Base-by-base conservation (phyloP, 2,888 invertebrate genomes). In the Agrochola circellaris region DNA sequence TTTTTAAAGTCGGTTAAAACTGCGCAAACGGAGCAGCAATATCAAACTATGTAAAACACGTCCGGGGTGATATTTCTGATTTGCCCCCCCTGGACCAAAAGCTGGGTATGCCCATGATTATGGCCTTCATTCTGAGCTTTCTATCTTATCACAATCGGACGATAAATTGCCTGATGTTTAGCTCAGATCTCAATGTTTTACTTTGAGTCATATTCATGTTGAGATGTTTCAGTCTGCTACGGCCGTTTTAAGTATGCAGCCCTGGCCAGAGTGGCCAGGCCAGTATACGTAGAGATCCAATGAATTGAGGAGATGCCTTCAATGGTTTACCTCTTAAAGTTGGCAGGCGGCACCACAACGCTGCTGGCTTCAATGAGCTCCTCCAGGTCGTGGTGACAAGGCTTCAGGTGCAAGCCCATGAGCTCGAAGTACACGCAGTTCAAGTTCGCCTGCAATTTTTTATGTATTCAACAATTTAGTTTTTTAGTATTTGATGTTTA, bases 321-420 rank as follows among this genome's bases (percentile, higher is more conserved):
- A 42, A 30, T 15, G 3, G 17, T 30, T 73, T 90, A 97, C 97
- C 93, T 96, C 77, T 90, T 93, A 81, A 97, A 97, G 74, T 95
- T 96, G 65, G 87, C 87, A 0, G 97, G 95, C 1, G 97, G 93
- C 48, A 93, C 71, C 0, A 95, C 87, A 0, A 96, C 77, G 0
- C 94, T 93, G 54, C 94, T 93, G 11, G 94, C 94, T 69, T 96
- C 95, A 89, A 94, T 90, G 26, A 97, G 92, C 77, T 94, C 93
- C 1, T 95, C 95, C 62, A 96, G 85, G 85, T 97, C 97, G 79
- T 97, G 97, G 2, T 87, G 88, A 86, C 97, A 97, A 0, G 97
- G 97, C 82, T 93, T 93, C 81, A 97, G 87, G 86, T 97, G 97
- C 11, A 97, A 87, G 20, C 91, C 89, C 88, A 97, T 92, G 81